These are phyloP conservation scores for Chrysomela aeneicollis DNA, from an alignment of 2,888 invertebrate species.

Conservation along the genomic window DNA sequence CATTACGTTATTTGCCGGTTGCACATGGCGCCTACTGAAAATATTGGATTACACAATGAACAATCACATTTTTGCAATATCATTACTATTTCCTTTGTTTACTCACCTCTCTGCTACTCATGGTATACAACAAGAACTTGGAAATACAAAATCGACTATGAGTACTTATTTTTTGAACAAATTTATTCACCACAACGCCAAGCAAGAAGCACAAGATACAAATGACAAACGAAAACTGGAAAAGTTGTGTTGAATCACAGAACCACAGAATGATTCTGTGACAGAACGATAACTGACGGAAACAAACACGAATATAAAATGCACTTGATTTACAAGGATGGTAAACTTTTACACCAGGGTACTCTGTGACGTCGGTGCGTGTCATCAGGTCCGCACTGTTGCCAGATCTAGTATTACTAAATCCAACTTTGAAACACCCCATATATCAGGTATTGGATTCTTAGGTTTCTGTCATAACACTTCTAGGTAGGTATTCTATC, in stretches of 20 bases:
- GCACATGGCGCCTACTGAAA: slow-evolving; percentile 26
- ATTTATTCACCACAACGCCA: not conserved
- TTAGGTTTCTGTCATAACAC: no score
- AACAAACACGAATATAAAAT: not conserved
- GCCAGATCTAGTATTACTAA: no score
- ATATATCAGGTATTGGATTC: no score
- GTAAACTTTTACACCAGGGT: no score
- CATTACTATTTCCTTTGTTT: not conserved
- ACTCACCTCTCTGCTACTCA: slow-evolving; percentile 34
- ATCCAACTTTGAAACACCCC: no score
- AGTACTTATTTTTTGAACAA: not conserved
- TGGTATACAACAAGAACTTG: slow-evolving; percentile 1
- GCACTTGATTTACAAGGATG: no score
- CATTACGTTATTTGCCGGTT: slow-evolving; percentile 17
- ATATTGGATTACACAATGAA: slow-evolving; percentile 13
- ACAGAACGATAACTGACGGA: no score
- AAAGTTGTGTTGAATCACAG: no score
- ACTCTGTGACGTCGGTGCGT: no score
- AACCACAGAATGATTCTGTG: no score
- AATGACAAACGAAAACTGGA: not conserved
- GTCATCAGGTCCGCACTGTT: no score
- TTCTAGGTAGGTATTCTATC: no score
- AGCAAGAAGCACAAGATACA: not conserved
- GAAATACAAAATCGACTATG: not conserved
- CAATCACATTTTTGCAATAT: not conserved